Base-by-base conservation (phyloP, 2,113 vertebrate genomes). In the Hemichromis elongatus region DNA sequence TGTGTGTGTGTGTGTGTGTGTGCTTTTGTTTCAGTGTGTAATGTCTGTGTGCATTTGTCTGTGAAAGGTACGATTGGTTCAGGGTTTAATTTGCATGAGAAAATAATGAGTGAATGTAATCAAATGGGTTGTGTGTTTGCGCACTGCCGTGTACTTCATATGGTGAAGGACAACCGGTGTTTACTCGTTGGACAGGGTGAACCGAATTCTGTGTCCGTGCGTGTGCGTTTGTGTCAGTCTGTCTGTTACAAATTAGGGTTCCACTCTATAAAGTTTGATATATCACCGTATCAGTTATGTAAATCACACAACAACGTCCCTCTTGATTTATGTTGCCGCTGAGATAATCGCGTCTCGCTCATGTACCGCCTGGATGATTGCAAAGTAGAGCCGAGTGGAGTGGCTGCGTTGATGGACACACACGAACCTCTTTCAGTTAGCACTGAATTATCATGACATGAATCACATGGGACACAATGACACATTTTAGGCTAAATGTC, bases 251-350 rank as follows among this genome's bases (percentile, higher is more conserved):
- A 91, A 90, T 86, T 77, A 68, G 52, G 50, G 86, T 92, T 90
- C 59, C 86, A 92, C 83, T 88, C 90, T 90, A 90, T 92, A 89
- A 91, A 87, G 75, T 94, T 87, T 90, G 87, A 94, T 93, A 24
- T 83, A 92, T 93, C 42, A 89, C 85, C 90, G 2, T 68, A 93
- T 94, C 89, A 86, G 82, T 87, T 92, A 91, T 93, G 91, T 89
- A 92, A 92, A 94, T 94, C 84, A 86, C 88, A 80, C 86, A 83
- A 82, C 80, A 70, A 78, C 85, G 83, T 87, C 26, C 45, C 82
- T 81, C 75, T 82, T 94, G 93, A 93, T 94, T 90, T 85, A 93
- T 92, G 93, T 66, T 68, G 82, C 90, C 79, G 85, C 42, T 19
- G 86, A 87, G 79, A 91, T 92, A 81, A 94, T 90, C 13, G 80